Percentiles rank a stretch among this genome's conserved stretches.
Evolutionary conservation across 2,888 invertebrate genomes (phyloP).

Genomic region (Altica lythri): DNA sequence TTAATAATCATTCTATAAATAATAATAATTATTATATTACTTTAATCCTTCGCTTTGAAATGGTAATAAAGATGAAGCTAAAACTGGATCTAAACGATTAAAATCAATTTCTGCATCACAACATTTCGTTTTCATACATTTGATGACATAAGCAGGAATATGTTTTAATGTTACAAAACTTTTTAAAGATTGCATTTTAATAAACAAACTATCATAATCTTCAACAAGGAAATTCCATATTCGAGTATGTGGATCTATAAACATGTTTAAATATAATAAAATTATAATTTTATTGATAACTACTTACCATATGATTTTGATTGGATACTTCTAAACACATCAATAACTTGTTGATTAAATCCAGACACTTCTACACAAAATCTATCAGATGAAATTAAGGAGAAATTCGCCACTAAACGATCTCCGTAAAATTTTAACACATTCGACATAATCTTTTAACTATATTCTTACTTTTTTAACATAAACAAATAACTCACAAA

Average conservation of each 20-base stretch:
- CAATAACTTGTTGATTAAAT: slow-evolving; percentile 72
- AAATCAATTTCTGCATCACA: slow-evolving; percentile 60
- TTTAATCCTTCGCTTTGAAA: slow-evolving; percentile 88
- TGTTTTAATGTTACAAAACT: slow-evolving; percentile 67
- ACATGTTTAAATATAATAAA: not conserved
- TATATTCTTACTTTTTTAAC: no score
- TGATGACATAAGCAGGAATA: slow-evolving; percentile 68
- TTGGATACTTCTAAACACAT: slow-evolving; percentile 75
- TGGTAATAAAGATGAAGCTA: slow-evolving; percentile 74
- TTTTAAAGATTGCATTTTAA: slow-evolving; percentile 63
- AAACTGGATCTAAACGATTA: slow-evolving; percentile 68
- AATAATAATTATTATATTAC: slow-evolving; percentile 56
- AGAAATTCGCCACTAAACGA: slow-evolving; percentile 30
- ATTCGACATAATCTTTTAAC: no score
- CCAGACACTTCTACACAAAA: slow-evolving; percentile 73
- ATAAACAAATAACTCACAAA: no score
- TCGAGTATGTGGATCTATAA: slow-evolving; percentile 70
- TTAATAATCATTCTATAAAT: no score
- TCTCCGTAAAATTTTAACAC: no score
- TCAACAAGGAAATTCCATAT: slow-evolving; percentile 78
- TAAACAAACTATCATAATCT: slow-evolving; percentile 70
- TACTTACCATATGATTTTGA: slow-evolving; percentile 72
- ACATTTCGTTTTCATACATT: slow-evolving; percentile 41
- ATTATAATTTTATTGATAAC: not conserved
- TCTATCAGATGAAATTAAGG: slow-evolving; percentile 66